Percentiles rank a stretch among this genome's conserved stretches.
These are phyloP conservation scores for Tachina fera DNA, from an alignment of 2,888 invertebrate genomes.

Conservation along the genomic window DNA sequence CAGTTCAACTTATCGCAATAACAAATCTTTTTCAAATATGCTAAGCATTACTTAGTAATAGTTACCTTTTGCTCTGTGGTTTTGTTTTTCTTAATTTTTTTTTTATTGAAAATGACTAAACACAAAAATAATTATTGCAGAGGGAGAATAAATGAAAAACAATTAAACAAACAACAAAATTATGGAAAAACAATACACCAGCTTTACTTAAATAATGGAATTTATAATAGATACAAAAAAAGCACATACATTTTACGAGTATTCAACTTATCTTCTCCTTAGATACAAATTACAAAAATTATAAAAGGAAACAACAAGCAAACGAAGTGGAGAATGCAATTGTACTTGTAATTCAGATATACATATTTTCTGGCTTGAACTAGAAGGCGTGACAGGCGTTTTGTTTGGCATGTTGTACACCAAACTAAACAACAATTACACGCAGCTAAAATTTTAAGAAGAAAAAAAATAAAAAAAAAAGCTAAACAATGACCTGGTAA, in stretches of 20 bases:
- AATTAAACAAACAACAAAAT: constrained; percentile 65
- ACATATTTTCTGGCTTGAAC: constrained; percentile 28
- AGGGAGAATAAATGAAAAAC: constrained; percentile 54
- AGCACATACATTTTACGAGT: neutral
- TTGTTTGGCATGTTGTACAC: constrained; percentile 60
- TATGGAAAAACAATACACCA: constrained; percentile 57
- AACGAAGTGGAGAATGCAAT: neutral
- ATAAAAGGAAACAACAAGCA: constrained; percentile 13
- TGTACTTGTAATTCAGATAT: constrained; percentile 47
- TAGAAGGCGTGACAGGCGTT: constrained; percentile 64
- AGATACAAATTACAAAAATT: constrained; percentile 47
- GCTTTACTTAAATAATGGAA: constrained; percentile 37
- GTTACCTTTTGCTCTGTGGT: constrained; percentile 14
- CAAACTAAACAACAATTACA: constrained; percentile 58
- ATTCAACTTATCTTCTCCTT: constrained; percentile 55
- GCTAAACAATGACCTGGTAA: constrained; percentile 41
- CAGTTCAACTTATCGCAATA: constrained; percentile 51
- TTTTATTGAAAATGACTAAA: constrained; percentile 58
- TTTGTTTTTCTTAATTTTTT: neutral
- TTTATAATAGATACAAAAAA: neutral
- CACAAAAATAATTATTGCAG: constrained; percentile 51
- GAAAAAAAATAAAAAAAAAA: constrained; percentile 15
- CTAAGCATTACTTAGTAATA: constrained; percentile 46
- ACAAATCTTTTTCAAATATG: constrained; percentile 53
- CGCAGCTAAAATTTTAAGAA: constrained; percentile 29